A percentile compares a stretch with the other conserved stretches of the same genome.
These are phyloP conservation scores for Trichomycterus rosablanca DNA, from an alignment of 2,113 vertebrate species.

Conservation along the genomic window DNA sequence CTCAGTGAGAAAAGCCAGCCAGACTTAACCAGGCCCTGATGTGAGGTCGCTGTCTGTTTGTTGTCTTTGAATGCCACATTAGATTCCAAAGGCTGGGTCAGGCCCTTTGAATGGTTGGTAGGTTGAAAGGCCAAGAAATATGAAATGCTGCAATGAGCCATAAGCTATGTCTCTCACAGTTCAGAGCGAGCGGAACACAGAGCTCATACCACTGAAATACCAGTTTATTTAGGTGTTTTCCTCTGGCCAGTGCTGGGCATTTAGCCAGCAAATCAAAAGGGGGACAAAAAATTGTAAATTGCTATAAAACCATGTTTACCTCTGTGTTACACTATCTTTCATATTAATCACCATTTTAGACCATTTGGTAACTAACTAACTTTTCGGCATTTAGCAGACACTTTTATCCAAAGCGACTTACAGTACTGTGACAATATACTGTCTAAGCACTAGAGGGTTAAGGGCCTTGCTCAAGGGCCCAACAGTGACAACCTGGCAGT, in stretches of 20 bases:
- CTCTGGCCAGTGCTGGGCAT: slow-evolving; percentile 16
- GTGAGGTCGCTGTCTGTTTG: slow-evolving; percentile 31
- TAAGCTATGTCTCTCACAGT: slow-evolving; percentile 23
- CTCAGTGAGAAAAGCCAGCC: slow-evolving; percentile 23
- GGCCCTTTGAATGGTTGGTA: slow-evolving; percentile 18
- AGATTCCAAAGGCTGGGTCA: slow-evolving; percentile 24
- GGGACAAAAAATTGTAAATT: no score
- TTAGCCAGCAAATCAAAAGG: slow-evolving; percentile 17
- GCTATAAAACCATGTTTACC: no score
- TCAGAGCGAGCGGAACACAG: slow-evolving; percentile 23
- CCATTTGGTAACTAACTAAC: no score
- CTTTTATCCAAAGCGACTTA: no score
- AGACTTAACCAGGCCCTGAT: slow-evolving; percentile 26
- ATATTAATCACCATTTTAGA: no score
- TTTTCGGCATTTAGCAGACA: no score
- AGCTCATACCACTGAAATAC: slow-evolving; percentile 24
- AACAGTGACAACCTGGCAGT: no score
- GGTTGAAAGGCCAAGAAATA: background rate
- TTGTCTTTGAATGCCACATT: slow-evolving; percentile 45
- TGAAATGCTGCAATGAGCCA: slow-evolving; percentile 11
- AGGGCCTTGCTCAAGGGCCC: no score
- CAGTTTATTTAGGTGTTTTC: slow-evolving; percentile 40
- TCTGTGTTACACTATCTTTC: no score
- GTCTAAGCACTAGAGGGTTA: no score
- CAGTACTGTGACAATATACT: no score